These are phyloP conservation scores for Drosophila phalerata DNA, from an alignment of 2,888 invertebrate species.

Conservation along the genomic window DNA sequence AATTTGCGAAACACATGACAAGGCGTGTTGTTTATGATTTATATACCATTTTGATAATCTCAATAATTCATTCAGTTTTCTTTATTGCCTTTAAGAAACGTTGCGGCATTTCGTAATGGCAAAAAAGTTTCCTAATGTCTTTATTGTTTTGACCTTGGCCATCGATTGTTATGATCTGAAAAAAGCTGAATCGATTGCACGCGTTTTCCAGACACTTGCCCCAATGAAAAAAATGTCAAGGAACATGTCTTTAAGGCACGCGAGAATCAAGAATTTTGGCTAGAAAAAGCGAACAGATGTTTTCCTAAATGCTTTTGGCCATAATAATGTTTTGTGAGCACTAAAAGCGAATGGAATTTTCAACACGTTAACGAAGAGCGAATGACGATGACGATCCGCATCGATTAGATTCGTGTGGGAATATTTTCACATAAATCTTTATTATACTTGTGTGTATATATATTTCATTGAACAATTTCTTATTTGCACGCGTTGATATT, in stretches of 20 bases:
- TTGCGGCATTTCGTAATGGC: constrained; percentile 42
- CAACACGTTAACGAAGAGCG: constrained; percentile 31
- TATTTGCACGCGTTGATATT: constrained; percentile 55
- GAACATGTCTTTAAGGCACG: constrained; percentile 61
- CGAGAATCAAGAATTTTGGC: constrained; percentile 19
- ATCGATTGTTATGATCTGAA: constrained; percentile 23
- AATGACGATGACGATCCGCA: constrained; percentile 31
- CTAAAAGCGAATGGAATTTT: constrained; percentile 53
- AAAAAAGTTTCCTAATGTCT: constrained; percentile 22
- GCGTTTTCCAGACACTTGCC: constrained; percentile 66
- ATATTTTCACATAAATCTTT: constrained; percentile 11
- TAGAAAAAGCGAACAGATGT: constrained; percentile 59
- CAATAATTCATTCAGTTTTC: constrained; percentile 44
- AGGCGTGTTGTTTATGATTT: constrained; percentile 66
- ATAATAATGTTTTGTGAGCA: constrained; percentile 49
- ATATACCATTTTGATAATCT: constrained; percentile 34
- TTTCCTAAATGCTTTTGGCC: constrained; percentile 46
- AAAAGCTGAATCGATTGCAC: constrained; percentile 20
- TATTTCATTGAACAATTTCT: constrained; percentile 66
- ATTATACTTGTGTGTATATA: background rate
- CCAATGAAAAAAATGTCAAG: constrained; percentile 58
- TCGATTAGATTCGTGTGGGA: constrained; percentile 45
- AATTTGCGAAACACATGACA: constrained; percentile 46
- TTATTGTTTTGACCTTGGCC: constrained; percentile 49
- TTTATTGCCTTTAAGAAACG: constrained; percentile 20